Evolutionary conservation across 2,888 invertebrate species (phyloP).

Genomic region (Laothoe populi): DNA sequence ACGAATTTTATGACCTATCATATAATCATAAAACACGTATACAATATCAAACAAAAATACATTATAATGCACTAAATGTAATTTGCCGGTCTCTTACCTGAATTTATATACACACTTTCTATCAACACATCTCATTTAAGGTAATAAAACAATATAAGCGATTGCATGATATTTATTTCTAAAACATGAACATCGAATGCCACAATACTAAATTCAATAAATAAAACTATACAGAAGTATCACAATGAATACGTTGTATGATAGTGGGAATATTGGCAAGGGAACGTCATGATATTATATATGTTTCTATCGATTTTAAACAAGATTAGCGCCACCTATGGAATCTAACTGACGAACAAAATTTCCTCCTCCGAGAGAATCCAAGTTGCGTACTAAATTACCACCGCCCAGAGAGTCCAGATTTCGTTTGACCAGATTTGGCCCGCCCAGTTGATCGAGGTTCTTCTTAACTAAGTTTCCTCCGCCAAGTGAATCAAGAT

Average conservation of each 20-base stretch:
- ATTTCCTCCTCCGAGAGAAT: conserved; percentile 81
- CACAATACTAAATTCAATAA: conserved; percentile 47
- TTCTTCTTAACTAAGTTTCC: conserved; percentile 78
- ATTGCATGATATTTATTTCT: conserved; percentile 59
- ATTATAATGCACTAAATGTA: background rate
- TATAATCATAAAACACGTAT: conserved; percentile 30
- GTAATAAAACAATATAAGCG: conserved; percentile 28
- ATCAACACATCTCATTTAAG: background rate
- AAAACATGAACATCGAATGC: conserved; percentile 48
- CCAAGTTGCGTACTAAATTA: conserved; percentile 74
- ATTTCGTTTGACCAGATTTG: conserved; percentile 71
- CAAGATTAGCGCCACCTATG: conserved; percentile 71
- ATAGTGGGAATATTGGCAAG: conserved; percentile 33
- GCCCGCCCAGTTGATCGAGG: conserved; percentile 73
- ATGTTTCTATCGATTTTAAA: conserved; percentile 47
- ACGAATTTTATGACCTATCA: conserved; percentile 72
- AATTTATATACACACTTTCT: background rate
- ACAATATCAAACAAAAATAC: conserved; percentile 9
- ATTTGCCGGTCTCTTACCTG: conserved; percentile 10
- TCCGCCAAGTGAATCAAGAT: conserved; percentile 72
- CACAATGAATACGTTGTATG: conserved; percentile 58
- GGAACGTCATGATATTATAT: conserved; percentile 37
- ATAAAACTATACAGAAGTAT: conserved; percentile 50
- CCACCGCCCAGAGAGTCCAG: conserved; percentile 75
- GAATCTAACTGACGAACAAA: conserved; percentile 70